These are phyloP conservation scores for Cephalophus harveyi DNA, from an alignment of 2,113 vertebrate genomes.

Conservation along the genomic window DNA sequence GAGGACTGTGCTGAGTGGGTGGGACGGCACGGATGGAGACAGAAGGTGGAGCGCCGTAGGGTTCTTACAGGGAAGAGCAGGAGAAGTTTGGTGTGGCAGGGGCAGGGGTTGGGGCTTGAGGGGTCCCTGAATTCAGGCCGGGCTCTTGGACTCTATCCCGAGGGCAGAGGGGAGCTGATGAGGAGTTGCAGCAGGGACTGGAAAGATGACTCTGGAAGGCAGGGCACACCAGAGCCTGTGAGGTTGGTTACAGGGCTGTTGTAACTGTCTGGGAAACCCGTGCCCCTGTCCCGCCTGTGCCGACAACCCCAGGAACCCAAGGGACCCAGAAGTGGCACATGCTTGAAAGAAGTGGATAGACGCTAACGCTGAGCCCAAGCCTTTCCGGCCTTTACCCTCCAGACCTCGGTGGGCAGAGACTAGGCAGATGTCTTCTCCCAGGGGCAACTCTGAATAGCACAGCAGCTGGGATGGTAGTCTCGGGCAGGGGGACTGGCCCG, in stretches of 20 bases:
- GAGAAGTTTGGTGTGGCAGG: background rate
- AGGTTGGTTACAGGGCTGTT: background rate
- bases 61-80: background rate
- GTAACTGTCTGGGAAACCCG: background rate
- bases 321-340: background rate
- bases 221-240: background rate
- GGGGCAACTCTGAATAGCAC: background rate
- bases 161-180: background rate
- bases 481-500: background rate
- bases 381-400: background rate
- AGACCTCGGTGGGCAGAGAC: background rate
- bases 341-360: background rate
- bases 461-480: background rate
- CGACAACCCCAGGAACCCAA: background rate
- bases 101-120: background rate
- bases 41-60: background rate
- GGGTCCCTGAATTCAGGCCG: background rate
- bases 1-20: background rate
- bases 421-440: background rate
- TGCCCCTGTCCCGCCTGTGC: background rate
- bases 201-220: background rate
- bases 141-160: background rate
- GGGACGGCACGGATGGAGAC: background rate
- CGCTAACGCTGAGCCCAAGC: fast-evolving
- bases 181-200: background rate